phyloP scores from a whole-genome alignment of 2,113 vertebrate species.

The Saguinus imperator region DNA sequence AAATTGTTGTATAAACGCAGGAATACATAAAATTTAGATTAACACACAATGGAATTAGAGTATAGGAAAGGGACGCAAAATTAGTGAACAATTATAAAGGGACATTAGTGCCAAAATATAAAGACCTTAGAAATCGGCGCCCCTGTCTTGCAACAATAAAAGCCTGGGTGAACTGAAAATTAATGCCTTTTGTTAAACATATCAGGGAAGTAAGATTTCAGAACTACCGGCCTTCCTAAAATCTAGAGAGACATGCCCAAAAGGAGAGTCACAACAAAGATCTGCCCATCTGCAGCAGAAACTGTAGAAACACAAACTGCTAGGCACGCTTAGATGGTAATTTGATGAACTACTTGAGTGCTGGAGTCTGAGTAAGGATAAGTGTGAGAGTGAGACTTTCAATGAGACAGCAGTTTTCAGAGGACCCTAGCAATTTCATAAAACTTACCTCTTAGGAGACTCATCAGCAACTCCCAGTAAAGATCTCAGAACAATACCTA shows the following conservation, averaged over 20 bases:
- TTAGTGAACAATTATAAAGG: too few relatives aligned
- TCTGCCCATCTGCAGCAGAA: background rate
- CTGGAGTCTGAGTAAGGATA: background rate
- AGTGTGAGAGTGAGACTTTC: background rate
- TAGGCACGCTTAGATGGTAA: background rate
- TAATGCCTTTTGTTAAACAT: background rate
- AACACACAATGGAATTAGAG: too few relatives aligned
- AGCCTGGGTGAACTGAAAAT: background rate
- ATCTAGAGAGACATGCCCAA: background rate
- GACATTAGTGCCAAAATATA: too few relatives aligned
- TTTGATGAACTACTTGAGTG: background rate
- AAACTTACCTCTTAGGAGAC: background rate
- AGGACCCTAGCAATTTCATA: background rate
- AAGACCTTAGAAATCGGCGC: too few relatives aligned
- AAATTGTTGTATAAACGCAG: too few relatives aligned
- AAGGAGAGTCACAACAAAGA: background rate
- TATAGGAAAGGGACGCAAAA: too few relatives aligned
- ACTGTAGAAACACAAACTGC: background rate
- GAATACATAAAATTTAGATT: too few relatives aligned
- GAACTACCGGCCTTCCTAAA: fast-evolving
- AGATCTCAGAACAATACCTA: background rate
- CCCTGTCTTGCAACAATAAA: too few relatives aligned
- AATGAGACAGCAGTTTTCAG: fast-evolving
- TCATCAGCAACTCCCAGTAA: background rate
- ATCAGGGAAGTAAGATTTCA: background rate